Percentiles rank a stretch among this genome's conserved stretches.
phyloP scores from a whole-genome alignment of 2,888 invertebrate species.

The Eupithecia abbreviata region DNA sequence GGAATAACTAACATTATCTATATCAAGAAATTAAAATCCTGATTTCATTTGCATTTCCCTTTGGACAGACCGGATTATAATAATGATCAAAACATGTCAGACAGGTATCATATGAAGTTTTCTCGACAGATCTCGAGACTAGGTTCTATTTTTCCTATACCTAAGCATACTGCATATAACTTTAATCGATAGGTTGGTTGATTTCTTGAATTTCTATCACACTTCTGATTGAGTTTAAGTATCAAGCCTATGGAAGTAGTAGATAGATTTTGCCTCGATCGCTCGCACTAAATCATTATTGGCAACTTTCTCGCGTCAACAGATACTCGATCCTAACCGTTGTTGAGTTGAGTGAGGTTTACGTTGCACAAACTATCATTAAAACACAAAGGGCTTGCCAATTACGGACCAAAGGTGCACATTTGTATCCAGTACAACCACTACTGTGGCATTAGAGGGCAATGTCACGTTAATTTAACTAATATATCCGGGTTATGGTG shows the following conservation, averaged over 20 bases:
- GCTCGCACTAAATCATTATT: not conserved
- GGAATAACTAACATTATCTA: conserved; percentile 33
- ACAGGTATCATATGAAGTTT: not conserved
- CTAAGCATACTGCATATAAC: too few relatives aligned
- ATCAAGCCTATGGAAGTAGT: not conserved
- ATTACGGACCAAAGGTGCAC: conserved; percentile 63
- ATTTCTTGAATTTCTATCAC: not conserved
- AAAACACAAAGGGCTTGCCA: conserved; percentile 60
- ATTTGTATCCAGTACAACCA: conserved; percentile 58
- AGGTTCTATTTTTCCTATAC: not conserved
- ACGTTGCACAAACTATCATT: conserved; percentile 61
- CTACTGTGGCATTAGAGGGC: conserved; percentile 57
- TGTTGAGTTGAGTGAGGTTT: conserved; percentile 55
- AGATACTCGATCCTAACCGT: conserved; percentile 39
- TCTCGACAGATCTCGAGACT: not conserved
- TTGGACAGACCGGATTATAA: conserved; percentile 27
- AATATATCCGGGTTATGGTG: conserved; percentile 50
- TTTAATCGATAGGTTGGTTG: not conserved
- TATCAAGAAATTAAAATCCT: conserved; percentile 20
- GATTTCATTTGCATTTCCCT: conserved; percentile 40
- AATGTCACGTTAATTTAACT: conserved; percentile 58
- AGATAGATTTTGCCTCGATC: not conserved
- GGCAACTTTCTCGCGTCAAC: conserved; percentile 27
- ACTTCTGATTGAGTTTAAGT: conserved; percentile 5
- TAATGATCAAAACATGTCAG: not conserved